phyloP scores from a whole-genome alignment of 2,888 invertebrate species.

The Smittia sp. region DNA sequence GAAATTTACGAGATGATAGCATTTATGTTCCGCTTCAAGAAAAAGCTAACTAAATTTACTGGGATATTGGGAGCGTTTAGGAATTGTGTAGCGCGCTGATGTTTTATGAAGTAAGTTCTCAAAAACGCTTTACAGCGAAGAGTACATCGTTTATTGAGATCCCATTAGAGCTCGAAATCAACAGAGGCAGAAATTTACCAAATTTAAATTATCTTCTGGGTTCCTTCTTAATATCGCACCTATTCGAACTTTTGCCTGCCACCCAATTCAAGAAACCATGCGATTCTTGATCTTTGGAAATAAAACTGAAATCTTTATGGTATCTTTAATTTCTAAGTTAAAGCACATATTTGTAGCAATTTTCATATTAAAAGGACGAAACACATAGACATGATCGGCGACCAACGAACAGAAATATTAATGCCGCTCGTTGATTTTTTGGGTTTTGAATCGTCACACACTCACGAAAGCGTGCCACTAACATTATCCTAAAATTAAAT shows the following conservation, averaged over 20 bases:
- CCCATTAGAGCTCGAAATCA: background rate
- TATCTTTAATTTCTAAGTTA: no score
- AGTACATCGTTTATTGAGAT: background rate
- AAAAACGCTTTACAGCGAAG: background rate
- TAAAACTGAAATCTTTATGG: background rate
- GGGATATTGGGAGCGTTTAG: background rate
- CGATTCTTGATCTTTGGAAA: background rate
- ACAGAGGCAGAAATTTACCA: background rate
- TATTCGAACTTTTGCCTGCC: background rate
- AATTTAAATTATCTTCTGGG: background rate
- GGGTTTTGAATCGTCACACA: background rate
- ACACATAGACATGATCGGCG: no score
- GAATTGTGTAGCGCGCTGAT: background rate
- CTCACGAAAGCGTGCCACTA: background rate
- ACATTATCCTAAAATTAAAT: slow-evolving; percentile 25
- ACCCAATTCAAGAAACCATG: background rate
- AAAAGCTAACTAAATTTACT: slow-evolving; percentile 39
- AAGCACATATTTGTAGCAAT: no score
- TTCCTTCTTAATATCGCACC: background rate
- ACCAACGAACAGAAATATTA: no score
- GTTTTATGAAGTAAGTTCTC: background rate
- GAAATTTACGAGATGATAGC: slow-evolving; percentile 37
- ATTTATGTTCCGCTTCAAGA: slow-evolving; percentile 32
- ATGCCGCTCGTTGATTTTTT: no score
- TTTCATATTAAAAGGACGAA: no score